Evolutionary conservation across 2,888 invertebrate genomes (phyloP).

Genomic region (Pristionchus exspectatus): DNA sequence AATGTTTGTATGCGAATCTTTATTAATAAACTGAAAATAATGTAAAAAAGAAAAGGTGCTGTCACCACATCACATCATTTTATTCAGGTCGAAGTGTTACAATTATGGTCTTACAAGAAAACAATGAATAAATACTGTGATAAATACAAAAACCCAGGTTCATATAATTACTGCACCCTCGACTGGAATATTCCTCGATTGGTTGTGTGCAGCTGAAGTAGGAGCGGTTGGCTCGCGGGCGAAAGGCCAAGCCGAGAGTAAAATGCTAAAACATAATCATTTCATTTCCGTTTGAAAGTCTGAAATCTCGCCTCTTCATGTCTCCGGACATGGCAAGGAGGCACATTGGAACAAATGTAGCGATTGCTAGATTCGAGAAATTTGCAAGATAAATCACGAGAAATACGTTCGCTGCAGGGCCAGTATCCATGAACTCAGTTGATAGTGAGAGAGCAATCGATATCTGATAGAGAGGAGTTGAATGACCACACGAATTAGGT

Average conservation of each 20-base stretch:
- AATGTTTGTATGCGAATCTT: too few relatives aligned
- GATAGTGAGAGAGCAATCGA: background rate
- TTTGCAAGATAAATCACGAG: background rate
- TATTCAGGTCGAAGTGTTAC: too few relatives aligned
- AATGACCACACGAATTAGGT: too few relatives aligned
- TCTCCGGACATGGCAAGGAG: background rate
- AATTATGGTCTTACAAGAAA: too few relatives aligned
- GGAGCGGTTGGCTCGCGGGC: background rate
- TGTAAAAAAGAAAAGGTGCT: too few relatives aligned
- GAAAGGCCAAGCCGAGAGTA: background rate
- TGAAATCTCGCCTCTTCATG: background rate
- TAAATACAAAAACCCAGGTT: too few relatives aligned
- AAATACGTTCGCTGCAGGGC: background rate
- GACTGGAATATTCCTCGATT: too few relatives aligned
- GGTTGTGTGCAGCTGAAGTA: too few relatives aligned
- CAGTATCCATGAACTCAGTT: constrained; percentile 8
- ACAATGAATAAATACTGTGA: too few relatives aligned
- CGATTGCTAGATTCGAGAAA: background rate
- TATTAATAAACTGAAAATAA: too few relatives aligned
- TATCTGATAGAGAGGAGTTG: background rate
- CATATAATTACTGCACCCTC: too few relatives aligned
- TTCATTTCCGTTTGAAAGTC: background rate
- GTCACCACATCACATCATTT: too few relatives aligned
- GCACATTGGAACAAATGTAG: background rate
- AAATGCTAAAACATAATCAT: background rate